Conservation (phyloP, 1,140 invertebrate species). For the Mya arenaria region DNA sequence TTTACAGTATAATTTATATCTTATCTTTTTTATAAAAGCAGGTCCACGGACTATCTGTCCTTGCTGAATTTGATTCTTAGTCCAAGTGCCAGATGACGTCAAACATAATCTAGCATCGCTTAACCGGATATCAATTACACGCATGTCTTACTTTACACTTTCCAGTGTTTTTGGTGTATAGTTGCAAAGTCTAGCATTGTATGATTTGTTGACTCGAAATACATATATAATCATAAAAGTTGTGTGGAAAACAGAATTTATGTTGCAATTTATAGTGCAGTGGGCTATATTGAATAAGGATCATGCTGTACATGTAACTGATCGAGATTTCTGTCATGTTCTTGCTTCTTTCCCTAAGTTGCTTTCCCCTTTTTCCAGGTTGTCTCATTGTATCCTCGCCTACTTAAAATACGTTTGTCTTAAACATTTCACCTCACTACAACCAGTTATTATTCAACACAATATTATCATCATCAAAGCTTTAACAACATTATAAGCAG, state of each 20-base stretch:
- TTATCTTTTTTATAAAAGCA: neutral
- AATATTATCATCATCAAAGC: too few relatives aligned
- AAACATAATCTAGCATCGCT: neutral
- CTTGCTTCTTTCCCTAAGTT: too few relatives aligned
- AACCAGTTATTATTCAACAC: too few relatives aligned
- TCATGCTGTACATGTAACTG: neutral
- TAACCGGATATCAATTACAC: neutral
- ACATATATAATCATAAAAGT: slow-evolving; percentile 43
- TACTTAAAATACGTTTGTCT: too few relatives aligned
- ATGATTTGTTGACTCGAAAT: neutral
- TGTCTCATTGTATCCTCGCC: too few relatives aligned
- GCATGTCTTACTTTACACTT: slow-evolving; percentile 7
- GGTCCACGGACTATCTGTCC: too few relatives aligned
- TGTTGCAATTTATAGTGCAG: neutral
- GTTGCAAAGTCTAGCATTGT: slow-evolving; percentile 4
- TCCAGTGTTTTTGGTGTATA: neutral
- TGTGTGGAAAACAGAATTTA: neutral
- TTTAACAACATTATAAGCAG: too few relatives aligned
- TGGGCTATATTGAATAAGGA: neutral
- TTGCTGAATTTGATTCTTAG: neutral
- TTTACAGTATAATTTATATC: too few relatives aligned
- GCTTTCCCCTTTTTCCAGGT: too few relatives aligned
- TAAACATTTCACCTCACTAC: too few relatives aligned
- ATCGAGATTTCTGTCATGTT: too few relatives aligned
- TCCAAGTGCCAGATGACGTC: neutral